phyloP scores from a whole-genome alignment of 92 coral and sea anemone species.

The Chrysogorgia sp. region DNA sequence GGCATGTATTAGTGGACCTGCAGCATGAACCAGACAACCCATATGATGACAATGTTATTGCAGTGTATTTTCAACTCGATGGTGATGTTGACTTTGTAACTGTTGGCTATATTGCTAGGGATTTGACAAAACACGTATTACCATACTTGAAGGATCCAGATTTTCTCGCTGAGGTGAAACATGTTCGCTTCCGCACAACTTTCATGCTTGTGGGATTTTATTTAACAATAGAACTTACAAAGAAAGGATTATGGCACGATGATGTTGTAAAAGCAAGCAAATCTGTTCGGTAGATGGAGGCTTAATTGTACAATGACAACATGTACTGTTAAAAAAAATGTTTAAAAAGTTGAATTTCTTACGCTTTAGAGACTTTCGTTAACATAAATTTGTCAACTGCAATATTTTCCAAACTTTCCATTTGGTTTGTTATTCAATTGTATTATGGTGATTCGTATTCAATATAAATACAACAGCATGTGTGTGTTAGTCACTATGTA shows the following conservation, averaged over 20 bases:
- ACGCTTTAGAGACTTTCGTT: no score
- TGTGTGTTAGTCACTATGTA: no score
- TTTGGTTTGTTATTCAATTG: no score
- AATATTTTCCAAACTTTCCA: no score
- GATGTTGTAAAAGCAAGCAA: conserved; percentile 42
- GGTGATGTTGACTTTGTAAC: conserved; percentile 36
- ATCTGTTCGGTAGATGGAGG: not conserved
- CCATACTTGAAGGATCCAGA: conserved; percentile 20
- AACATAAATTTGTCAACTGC: no score
- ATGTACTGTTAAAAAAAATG: no score
- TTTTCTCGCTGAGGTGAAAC: conserved; percentile 29
- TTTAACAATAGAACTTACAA: conserved; percentile 40
- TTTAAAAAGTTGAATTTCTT: no score
- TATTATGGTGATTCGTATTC: no score
- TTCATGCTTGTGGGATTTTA: conserved; percentile 58
- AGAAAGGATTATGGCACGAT: conserved; percentile 52
- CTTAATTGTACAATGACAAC: no score
- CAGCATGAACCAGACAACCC: conserved; percentile 55
- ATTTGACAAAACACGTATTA: conserved; percentile 54
- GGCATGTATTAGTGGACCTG: conserved; percentile 49
- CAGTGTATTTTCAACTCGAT: conserved; percentile 37
- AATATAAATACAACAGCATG: no score
- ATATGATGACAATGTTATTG: conserved; percentile 61
- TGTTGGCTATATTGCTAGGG: conserved; percentile 61
- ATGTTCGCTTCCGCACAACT: conserved; percentile 43